Conservation (phyloP, 1,140 invertebrate species). For the Yoshiicerus persimilis region DNA sequence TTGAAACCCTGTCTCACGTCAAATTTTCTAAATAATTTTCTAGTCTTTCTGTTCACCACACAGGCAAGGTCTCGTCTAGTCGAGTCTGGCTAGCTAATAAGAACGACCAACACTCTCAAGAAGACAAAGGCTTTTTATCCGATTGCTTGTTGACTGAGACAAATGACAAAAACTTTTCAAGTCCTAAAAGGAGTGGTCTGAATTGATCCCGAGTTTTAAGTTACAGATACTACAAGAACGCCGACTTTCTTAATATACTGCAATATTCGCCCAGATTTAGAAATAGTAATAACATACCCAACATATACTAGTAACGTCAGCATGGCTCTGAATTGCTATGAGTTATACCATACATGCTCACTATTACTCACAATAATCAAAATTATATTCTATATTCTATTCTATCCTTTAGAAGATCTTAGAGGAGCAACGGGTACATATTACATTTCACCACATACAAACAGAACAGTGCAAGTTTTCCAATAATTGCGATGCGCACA, state of each 20-base stretch:
- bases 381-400: background rate
- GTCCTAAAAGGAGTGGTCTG: slow-evolving; percentile 15
- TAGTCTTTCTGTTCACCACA: background rate
- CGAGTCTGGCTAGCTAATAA: background rate
- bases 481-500: background rate
- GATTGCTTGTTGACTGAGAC: slow-evolving; percentile 16
- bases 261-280: background rate
- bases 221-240: background rate
- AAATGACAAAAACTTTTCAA: slow-evolving; percentile 21
- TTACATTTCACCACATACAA: background rate
- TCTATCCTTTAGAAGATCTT: background rate
- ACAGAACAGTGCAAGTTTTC: background rate
- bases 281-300: background rate
- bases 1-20: background rate
- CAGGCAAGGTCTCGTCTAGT: background rate
- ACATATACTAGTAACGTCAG: too few species aligned
- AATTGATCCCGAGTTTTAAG: slow-evolving; percentile 7
- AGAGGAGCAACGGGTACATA: background rate
- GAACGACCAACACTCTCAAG: background rate
- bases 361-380: too few species aligned
- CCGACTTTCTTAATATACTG: background rate
- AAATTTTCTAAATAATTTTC: background rate
- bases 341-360: too few species aligned
- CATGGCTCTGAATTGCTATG: background rate
- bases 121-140: slow-evolving; percentile 14